Evolutionary conservation across 2,888 invertebrate species (phyloP).

Genomic region (Calliopum simillimum): DNA sequence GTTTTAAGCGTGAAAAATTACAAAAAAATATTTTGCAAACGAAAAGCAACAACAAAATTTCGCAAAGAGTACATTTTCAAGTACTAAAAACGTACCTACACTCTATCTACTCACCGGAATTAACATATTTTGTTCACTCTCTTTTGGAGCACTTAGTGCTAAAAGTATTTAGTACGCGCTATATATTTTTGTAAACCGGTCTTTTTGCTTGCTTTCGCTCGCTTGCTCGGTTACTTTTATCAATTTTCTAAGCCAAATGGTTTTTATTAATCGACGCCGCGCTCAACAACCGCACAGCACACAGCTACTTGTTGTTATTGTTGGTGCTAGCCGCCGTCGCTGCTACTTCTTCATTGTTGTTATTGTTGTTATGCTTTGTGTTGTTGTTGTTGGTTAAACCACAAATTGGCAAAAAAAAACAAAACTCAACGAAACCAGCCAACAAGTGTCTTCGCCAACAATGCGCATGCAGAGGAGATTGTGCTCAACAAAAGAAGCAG

Average conservation of each 20-base stretch:
- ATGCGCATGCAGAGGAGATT: not conserved
- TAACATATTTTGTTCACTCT: too few species aligned
- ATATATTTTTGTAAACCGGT: slow-evolving; percentile 1
- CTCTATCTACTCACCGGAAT: too few species aligned
- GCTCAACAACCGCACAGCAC: not conserved
- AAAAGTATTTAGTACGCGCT: too few species aligned
- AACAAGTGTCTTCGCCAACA: slow-evolving; percentile 26
- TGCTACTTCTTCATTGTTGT: not conserved
- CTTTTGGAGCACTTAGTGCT: too few species aligned
- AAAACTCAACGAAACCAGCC: slow-evolving; percentile 23
- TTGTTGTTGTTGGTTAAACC: slow-evolving; percentile 1
- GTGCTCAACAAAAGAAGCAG: not conserved
- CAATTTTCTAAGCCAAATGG: slow-evolving; percentile 10
- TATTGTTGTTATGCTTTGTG: not conserved
- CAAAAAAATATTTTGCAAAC: too few species aligned
- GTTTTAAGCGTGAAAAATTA: too few species aligned
- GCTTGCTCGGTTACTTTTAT: not conserved
- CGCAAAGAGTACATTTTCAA: too few species aligned
- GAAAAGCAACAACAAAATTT: too few species aligned
- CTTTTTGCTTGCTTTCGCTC: slow-evolving; percentile 18
- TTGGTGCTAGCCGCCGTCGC: not conserved
- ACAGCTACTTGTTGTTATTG: not conserved
- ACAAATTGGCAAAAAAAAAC: slow-evolving; percentile 19
- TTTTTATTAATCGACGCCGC: too few species aligned
- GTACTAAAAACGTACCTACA: too few species aligned